Evolutionary conservation across 2,113 vertebrate genomes (phyloP).

Genomic region (Alouatta palliata): DNA sequence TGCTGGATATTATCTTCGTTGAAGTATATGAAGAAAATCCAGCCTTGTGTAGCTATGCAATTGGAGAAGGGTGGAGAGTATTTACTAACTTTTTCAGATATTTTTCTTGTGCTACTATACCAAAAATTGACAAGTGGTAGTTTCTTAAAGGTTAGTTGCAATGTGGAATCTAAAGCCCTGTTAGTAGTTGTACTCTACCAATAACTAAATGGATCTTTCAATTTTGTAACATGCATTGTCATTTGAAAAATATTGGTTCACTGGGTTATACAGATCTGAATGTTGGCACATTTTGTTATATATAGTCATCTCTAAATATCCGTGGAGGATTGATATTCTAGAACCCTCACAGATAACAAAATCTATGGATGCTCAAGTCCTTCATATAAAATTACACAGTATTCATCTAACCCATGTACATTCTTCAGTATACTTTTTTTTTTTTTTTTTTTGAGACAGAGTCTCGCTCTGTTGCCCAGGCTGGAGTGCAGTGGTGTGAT

Average conservation of each 20-base stretch:
- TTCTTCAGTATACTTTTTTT: background rate
- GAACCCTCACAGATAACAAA: background rate
- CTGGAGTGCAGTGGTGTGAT: background rate
- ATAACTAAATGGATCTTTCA: background rate
- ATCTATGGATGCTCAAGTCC: background rate
- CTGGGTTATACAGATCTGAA: background rate
- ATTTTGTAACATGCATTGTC: background rate
- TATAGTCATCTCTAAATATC: background rate
- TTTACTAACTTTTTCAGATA: background rate
- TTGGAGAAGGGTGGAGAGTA: background rate
- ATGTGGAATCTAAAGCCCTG: background rate
- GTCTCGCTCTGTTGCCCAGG: background rate
- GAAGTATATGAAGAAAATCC: background rate
- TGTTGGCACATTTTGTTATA: conserved; percentile 29
- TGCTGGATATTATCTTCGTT: background rate
- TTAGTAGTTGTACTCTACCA: background rate
- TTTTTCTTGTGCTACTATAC: background rate
- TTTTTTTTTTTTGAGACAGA: too few relatives aligned
- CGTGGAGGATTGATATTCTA: background rate
- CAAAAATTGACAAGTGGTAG: background rate
- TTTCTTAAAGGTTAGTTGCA: background rate
- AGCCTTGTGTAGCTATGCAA: background rate
- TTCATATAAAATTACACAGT: background rate
- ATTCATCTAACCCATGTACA: background rate
- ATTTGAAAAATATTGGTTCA: background rate